Evolutionary conservation across 2,888 invertebrate genomes (phyloP), one percentile per base, ranked within the genome.

Genomic region (Caenorhabditis wallacei): DNA sequence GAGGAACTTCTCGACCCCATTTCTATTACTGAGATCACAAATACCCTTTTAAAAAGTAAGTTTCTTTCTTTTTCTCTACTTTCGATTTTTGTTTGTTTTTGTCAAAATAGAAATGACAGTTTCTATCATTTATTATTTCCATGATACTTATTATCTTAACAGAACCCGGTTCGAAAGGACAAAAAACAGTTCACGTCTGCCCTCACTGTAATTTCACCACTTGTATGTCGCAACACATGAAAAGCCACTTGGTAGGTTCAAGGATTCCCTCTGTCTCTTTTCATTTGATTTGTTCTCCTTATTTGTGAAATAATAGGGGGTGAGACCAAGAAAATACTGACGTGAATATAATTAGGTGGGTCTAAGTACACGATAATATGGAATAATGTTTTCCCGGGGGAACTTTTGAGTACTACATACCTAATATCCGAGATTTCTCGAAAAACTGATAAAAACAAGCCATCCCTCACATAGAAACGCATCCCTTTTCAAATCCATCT

Each of bases 201-300:
- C 91, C 91, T 13, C 91, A 91, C 56, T 91, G 91, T 83, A 91
- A 91, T 72, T 91, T 91, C 85, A 90, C 89, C 43, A 91, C 91
- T 18, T 89, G 84, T 84, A 91, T 91, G 91, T 90, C 89, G 59
- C 91, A 91, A 84, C 91, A 91, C 78, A 91, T 91, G 91, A 91
- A 91, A 84, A 90, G 90, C 66, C 91, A 91, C 84, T 84, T 91
- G 88, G 91, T 91, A 76, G 69, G 89, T 78, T 78, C 69, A 69
- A 61, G 63, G 46, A 78, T 76, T 26, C 53, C 20, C 18, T n/a
- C 46, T 18, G 11, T 48, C 18, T 48, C 18, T 48, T 48, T 48
- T 48, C 46, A 5, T 40, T 40, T 40, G 30, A 30, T 10, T 72
- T 11, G 37, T 61, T 63, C 51, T 63, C 24, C 18, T 26, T 11